Percentiles rank a stretch among this genome's conserved stretches.
Evolutionary conservation across 2,888 invertebrate genomes (phyloP).

Genomic region (Dolomedes plantarius): DNA sequence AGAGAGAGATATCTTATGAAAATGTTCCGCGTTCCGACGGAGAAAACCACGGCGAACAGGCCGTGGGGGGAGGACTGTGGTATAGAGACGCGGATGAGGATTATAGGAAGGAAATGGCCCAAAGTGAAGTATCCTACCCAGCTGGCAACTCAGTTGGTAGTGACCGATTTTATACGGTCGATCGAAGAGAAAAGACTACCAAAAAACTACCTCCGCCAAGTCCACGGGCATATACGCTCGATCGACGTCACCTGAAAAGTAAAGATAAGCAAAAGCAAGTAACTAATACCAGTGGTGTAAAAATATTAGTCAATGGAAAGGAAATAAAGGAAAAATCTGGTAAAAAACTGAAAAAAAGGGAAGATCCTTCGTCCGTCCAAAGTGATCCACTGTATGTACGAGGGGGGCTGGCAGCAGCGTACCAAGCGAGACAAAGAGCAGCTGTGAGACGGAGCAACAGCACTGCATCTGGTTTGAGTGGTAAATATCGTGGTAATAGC

Average conservation of each 20-base stretch:
- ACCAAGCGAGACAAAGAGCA: slow-evolving; percentile 72
- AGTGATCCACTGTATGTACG: slow-evolving; percentile 60
- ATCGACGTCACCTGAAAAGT: slow-evolving; percentile 44
- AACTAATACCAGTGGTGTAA: slow-evolving; percentile 59
- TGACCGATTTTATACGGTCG: slow-evolving; percentile 58
- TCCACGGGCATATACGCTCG: slow-evolving; percentile 60
- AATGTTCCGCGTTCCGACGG: slow-evolving; percentile 65
- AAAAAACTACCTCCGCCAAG: slow-evolving; percentile 47
- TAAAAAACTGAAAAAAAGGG: slow-evolving; percentile 41
- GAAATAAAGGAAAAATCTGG: slow-evolving; percentile 54
- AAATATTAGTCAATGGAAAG: slow-evolving; percentile 69
- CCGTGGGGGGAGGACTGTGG: slow-evolving; percentile 56
- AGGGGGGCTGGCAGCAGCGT: slow-evolving; percentile 73
- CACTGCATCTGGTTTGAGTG: slow-evolving; percentile 57
- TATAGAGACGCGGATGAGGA: slow-evolving; percentile 71
- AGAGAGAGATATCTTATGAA: slow-evolving; percentile 71
- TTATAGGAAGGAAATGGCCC: slow-evolving; percentile 71
- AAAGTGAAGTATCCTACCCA: slow-evolving; percentile 67
- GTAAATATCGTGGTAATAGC: slow-evolving; percentile 44
- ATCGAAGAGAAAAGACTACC: slow-evolving; percentile 47
- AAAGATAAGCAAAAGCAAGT: slow-evolving; percentile 61
- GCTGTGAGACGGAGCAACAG: slow-evolving; percentile 60
- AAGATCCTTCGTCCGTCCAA: slow-evolving; percentile 67
- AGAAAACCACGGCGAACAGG: slow-evolving; percentile 20
- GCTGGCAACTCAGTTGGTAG: slow-evolving; percentile 64